A percentile compares a stretch with the other conserved stretches of the same genome.
Evolutionary conservation across 2,888 invertebrate genomes (phyloP).

Genomic region (Deilephila elpenor): DNA sequence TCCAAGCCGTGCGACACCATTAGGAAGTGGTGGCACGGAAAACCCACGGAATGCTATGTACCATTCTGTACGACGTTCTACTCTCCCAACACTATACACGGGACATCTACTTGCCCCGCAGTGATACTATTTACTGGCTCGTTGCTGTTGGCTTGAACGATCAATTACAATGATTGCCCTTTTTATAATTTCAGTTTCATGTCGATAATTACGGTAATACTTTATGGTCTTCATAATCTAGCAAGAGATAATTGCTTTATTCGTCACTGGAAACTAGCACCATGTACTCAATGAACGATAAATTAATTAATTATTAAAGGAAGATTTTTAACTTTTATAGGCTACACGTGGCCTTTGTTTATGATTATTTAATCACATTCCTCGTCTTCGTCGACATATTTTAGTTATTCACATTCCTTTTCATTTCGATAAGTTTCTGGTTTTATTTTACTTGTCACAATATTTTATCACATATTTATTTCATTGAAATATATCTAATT

Average conservation of each 20-base stretch:
- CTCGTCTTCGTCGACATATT: no score
- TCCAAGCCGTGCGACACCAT: slow-evolving; percentile 67
- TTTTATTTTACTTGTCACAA: no score
- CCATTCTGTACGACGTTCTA: slow-evolving; percentile 47
- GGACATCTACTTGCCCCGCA: slow-evolving; percentile 36
- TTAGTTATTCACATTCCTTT: no score
- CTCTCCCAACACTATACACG: slow-evolving; percentile 50
- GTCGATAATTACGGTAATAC: background rate
- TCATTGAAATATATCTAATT: no score
- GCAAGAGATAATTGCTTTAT: background rate
- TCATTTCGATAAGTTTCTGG: no score
- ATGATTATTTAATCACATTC: no score
- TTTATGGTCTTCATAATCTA: background rate
- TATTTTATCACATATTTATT: no score
- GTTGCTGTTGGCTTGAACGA: background rate
- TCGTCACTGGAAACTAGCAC: background rate
- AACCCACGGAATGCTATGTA: slow-evolving; percentile 74
- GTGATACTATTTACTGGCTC: slow-evolving; percentile 30
- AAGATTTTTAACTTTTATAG: no score
- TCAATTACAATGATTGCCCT: background rate
- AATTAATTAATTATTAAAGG: background rate
- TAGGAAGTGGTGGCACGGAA: slow-evolving; percentile 79
- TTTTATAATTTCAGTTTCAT: background rate
- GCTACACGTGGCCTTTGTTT: no score
- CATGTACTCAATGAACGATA: background rate